phyloP scores from a whole-genome alignment of 2,113 vertebrate genomes.

The Trematomus loennbergii region DNA sequence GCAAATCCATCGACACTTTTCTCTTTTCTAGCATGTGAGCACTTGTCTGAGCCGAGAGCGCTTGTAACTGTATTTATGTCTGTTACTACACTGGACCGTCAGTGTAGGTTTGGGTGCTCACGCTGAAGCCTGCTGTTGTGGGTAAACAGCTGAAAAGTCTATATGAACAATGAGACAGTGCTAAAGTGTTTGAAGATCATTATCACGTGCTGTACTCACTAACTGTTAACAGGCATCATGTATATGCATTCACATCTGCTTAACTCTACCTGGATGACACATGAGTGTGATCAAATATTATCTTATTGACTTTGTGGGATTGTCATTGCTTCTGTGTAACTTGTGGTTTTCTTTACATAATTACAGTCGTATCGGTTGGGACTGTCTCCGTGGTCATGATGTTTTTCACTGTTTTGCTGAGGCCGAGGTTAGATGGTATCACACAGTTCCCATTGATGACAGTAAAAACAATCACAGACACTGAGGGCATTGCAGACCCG shows the following conservation, averaged over 20 bases:
- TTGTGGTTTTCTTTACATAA: not conserved
- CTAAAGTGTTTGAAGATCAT: constrained; percentile 61
- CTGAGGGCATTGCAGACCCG: constrained; percentile 72
- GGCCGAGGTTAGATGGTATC: constrained; percentile 83
- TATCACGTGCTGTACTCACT: constrained; percentile 38
- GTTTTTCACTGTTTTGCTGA: constrained; percentile 77
- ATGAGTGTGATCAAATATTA: constrained; percentile 30
- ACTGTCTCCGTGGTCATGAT: constrained; percentile 9
- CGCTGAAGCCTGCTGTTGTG: constrained; percentile 38
- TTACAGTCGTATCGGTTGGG: not conserved
- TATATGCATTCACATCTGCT: not conserved
- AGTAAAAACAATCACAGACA: constrained; percentile 81
- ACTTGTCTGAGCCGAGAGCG: constrained; percentile 46
- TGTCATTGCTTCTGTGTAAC: constrained; percentile 3
- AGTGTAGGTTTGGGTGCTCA: not conserved
- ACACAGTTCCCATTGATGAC: constrained; percentile 79
- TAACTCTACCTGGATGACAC: not conserved
- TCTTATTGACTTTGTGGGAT: constrained; percentile 60
- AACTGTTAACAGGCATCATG: constrained; percentile 35
- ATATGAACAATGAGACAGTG: constrained; percentile 55
- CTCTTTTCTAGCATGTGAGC: constrained; percentile 60
- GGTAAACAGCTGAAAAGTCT: constrained; percentile 57
- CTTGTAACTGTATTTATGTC: constrained; percentile 52
- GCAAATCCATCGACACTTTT: constrained; percentile 78
- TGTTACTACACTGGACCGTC: constrained; percentile 28